Evolutionary conservation across 2,888 invertebrate genomes (phyloP).

Genomic region (Apocheima hispidaria): DNA sequence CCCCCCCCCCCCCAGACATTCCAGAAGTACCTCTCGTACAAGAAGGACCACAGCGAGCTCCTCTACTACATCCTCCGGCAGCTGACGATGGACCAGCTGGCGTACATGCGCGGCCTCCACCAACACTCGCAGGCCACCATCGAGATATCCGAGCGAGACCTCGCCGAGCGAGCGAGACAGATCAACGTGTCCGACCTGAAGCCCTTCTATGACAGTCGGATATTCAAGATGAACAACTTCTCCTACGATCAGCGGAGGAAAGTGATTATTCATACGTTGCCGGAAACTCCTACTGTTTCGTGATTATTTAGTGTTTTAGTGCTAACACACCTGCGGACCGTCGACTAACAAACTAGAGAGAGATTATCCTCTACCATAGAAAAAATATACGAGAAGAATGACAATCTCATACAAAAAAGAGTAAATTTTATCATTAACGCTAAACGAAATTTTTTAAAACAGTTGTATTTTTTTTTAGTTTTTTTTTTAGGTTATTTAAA

Average conservation of each 20-base stretch:
- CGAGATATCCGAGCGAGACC: slow-evolving; percentile 91
- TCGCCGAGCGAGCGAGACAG: slow-evolving; percentile 92
- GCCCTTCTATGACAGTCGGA: slow-evolving; percentile 95
- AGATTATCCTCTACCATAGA: no score
- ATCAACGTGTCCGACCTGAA: slow-evolving; percentile 95
- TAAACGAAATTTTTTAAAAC: no score
- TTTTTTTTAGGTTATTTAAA: no score
- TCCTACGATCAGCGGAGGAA: slow-evolving; percentile 93
- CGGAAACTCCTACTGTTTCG: slow-evolving; percentile 80
- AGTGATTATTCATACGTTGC: slow-evolving; percentile 93
- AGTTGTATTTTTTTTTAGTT: no score
- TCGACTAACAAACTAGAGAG: no score
- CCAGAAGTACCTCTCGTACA: slow-evolving; percentile 96
- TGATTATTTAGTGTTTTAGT: no score
- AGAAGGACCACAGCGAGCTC: slow-evolving; percentile 98
- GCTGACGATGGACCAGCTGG: slow-evolving; percentile 95
- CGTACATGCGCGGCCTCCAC: slow-evolving; percentile 91
- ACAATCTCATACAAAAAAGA: no score
- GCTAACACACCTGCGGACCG: no score
- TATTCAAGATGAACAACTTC: slow-evolving; percentile 96
- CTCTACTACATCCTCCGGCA: slow-evolving; percentile 98
- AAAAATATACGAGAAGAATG: no score
- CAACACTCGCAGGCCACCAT: slow-evolving; percentile 90
- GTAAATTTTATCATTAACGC: no score
- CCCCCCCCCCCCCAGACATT: slow-evolving; percentile 90